Conservation (phyloP, 64 coral and sea anemone species). For the Montipora cactus region DNA sequence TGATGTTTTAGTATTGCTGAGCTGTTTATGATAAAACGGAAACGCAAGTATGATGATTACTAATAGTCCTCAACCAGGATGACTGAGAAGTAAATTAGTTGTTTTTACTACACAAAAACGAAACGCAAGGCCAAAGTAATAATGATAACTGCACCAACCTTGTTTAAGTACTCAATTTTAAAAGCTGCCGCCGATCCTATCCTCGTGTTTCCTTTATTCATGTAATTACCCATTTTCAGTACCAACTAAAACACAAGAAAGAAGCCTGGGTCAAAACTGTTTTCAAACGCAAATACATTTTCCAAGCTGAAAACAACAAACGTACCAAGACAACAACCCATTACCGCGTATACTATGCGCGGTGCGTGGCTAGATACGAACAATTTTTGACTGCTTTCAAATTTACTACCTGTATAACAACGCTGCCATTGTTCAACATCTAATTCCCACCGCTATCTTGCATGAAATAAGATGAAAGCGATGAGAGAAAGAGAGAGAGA, state of each 20-base stretch:
- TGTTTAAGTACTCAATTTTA: constrained; percentile 91
- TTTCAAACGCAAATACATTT: neutral
- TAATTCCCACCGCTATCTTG: too few species aligned
- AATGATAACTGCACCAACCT: constrained; percentile 34
- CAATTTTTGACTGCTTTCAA: too few species aligned
- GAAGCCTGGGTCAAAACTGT: neutral
- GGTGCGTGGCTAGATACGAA: too few species aligned
- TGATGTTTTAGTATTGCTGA: constrained; percentile 88
- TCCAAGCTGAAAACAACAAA: neutral
- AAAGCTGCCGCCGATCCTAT: constrained; percentile 85
- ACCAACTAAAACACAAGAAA: constrained; percentile 81
- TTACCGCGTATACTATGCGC: too few species aligned
- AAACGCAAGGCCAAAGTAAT: neutral
- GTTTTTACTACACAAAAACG: neutral
- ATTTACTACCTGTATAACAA: too few species aligned
- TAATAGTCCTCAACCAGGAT: neutral
- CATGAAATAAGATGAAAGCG: too few species aligned
- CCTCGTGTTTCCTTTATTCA: constrained; percentile 96
- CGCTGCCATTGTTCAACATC: too few species aligned
- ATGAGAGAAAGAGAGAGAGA: too few species aligned
- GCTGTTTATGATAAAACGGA: constrained; percentile 50
- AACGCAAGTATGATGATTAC: neutral
- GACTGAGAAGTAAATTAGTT: neutral
- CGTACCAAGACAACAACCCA: too few species aligned
- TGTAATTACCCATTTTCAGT: constrained; percentile 90